phyloP scores from a whole-genome alignment of 2,797 vertebrate species.

The Alauda arvensis region DNA sequence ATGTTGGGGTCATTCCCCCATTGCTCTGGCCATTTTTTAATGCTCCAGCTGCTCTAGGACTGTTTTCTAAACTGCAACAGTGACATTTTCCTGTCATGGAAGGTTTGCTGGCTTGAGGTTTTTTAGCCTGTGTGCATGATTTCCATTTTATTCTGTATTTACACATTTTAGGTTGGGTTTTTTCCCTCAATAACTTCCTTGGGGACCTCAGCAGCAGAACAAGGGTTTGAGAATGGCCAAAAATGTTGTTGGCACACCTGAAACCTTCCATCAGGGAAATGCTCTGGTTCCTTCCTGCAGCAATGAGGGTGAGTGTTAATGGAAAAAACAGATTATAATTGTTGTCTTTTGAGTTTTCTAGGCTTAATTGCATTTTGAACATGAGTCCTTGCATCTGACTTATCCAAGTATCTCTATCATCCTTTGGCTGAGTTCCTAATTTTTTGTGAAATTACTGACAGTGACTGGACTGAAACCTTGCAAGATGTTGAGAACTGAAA shows the following conservation, averaged over 20 bases:
- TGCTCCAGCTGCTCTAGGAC: not conserved
- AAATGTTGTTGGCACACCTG: not conserved
- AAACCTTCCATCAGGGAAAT: not conserved
- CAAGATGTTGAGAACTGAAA: not conserved
- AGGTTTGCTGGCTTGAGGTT: not conserved
- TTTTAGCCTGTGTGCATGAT: not conserved
- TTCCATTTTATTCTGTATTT: not conserved
- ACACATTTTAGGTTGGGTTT: not conserved
- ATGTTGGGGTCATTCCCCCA: rapidly evolving
- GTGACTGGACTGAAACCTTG: not conserved
- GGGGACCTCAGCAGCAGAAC: not conserved
- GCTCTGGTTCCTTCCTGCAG: not conserved
- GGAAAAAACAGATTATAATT: not conserved
- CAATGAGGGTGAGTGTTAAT: not conserved
- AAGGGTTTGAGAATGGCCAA: not conserved
- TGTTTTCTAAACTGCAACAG: not conserved
- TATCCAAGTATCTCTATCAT: not conserved
- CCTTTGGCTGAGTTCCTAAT: not conserved
- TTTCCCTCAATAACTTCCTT: not conserved
- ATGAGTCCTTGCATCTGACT: not conserved
- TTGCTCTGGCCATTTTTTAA: not conserved
- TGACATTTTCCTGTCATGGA: not conserved
- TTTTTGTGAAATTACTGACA: not conserved
- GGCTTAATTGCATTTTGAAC: not conserved
- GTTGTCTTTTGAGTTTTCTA: not conserved